Conservation (phyloP, 1,140 invertebrate genomes). For the Cydia amplana region DNA sequence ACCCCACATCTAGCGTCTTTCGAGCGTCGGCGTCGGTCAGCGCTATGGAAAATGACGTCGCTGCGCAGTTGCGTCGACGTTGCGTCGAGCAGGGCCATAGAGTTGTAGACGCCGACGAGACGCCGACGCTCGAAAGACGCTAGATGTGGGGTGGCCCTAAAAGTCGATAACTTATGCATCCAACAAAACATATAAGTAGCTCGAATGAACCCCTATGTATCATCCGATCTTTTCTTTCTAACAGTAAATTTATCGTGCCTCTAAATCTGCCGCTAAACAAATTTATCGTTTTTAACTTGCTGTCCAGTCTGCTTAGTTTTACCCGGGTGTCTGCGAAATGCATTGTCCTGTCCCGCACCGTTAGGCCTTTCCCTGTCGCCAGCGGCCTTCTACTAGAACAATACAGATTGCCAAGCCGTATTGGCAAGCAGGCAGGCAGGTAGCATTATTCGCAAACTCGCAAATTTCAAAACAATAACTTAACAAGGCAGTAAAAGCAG, state of each 20-base stretch:
- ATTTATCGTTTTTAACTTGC: background rate
- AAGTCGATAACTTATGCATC: background rate
- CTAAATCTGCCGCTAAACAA: constrained; percentile 5
- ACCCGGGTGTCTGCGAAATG: constrained; percentile 6
- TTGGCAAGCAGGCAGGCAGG: no score
- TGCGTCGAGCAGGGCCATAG: no score
- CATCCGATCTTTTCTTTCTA: background rate
- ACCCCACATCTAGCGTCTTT: no score
- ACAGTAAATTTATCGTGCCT: background rate
- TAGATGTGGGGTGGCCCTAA: no score
- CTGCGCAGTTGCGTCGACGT: no score
- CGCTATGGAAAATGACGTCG: no score
- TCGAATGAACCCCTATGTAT: background rate
- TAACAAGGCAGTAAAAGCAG: background rate
- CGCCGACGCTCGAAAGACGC: no score
- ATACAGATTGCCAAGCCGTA: constrained; percentile 24
- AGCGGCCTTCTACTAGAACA: constrained; percentile 12
- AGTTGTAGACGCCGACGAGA: no score
- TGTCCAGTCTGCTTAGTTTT: background rate
- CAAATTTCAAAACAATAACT: constrained; percentile 22
- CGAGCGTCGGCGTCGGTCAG: no score
- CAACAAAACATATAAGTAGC: background rate
- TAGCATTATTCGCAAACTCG: constrained; percentile 15
- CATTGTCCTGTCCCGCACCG: constrained; percentile 22
- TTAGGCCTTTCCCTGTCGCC: constrained; percentile 25